Conservation (phyloP, 1,140 invertebrate species). For the Andricus grossulariae region DNA sequence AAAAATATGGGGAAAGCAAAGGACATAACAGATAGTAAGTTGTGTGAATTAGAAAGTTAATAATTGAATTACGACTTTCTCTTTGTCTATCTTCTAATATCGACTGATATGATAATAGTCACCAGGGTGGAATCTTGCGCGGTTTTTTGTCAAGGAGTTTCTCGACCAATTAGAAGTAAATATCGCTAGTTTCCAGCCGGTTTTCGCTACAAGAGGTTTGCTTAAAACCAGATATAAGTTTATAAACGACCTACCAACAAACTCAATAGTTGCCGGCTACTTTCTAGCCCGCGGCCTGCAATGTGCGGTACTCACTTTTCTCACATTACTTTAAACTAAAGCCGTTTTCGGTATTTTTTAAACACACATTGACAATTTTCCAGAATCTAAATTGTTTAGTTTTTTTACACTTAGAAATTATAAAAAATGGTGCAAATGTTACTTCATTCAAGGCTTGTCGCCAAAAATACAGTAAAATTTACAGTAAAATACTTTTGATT, state of each 20-base stretch:
- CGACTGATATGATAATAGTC: slow-evolving; percentile 12
- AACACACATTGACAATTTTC: too few relatives aligned
- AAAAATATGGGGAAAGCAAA: not conserved
- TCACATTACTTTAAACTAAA: slow-evolving; percentile 4
- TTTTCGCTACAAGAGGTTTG: slow-evolving; percentile 34
- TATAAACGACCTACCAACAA: slow-evolving; percentile 1
- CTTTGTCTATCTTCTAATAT: not conserved
- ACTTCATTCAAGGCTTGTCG: too few relatives aligned
- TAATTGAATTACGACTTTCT: slow-evolving; percentile 25
- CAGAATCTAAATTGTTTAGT: too few relatives aligned
- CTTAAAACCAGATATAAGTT: slow-evolving; percentile 42
- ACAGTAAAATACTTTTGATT: too few relatives aligned
- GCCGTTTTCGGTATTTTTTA: not conserved
- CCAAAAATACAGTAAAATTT: too few relatives aligned
- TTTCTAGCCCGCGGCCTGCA: slow-evolving; percentile 58
- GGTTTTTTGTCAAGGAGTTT: slow-evolving; percentile 6
- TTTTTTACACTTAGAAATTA: too few relatives aligned
- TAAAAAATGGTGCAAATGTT: too few relatives aligned
- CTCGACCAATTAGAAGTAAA: slow-evolving; percentile 6
- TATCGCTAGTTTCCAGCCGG: slow-evolving; percentile 38
- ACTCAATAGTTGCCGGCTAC: slow-evolving; percentile 50
- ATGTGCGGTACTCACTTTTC: not conserved
- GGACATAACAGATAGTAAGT: not conserved
- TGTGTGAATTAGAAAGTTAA: slow-evolving; percentile 20
- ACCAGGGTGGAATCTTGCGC: not conserved